These are phyloP conservation scores for Lomographa bimaculata DNA, from an alignment of 2,888 invertebrate species.

Conservation along the genomic window DNA sequence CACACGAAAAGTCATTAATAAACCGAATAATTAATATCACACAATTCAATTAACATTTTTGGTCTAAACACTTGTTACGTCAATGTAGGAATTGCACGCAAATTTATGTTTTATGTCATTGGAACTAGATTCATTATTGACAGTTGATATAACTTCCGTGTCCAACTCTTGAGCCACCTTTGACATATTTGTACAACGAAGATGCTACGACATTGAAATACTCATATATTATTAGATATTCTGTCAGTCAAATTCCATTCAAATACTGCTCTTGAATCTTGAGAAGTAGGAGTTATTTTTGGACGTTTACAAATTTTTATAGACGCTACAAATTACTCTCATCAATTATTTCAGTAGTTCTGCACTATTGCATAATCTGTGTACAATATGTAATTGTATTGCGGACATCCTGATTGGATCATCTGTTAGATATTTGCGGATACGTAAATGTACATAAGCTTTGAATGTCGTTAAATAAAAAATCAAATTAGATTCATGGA, in stretches of 20 bases:
- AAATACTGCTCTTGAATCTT: constrained; percentile 13
- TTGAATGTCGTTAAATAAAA: too few species aligned
- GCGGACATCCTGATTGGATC: constrained; percentile 29
- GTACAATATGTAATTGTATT: constrained; percentile 14
- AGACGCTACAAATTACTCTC: too few species aligned
- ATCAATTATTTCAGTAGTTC: constrained; percentile 24
- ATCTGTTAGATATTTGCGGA: constrained; percentile 9
- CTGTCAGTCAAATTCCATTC: background rate
- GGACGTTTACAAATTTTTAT: too few species aligned
- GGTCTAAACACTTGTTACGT: constrained; percentile 24
- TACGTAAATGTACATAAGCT: too few species aligned
- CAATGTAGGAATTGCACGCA: background rate
- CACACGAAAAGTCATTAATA: constrained; percentile 22
- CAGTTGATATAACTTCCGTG: constrained; percentile 33
- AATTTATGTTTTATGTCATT: constrained; percentile 12
- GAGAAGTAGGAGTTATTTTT: constrained; percentile 4
- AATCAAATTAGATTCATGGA: too few species aligned
- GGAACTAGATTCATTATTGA: constrained; percentile 29
- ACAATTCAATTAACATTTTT: constrained; percentile 25
- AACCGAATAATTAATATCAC: constrained; percentile 24
- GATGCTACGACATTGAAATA: constrained; percentile 46
- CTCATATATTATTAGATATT: constrained; percentile 18
- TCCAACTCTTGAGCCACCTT: constrained; percentile 40
- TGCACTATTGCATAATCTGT: too few species aligned
- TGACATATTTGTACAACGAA: constrained; percentile 45